A percentile compares a stretch with the other conserved stretches of the same genome.
phyloP scores from a whole-genome alignment of 2,888 invertebrate species.

The Spilarctia lutea region DNA sequence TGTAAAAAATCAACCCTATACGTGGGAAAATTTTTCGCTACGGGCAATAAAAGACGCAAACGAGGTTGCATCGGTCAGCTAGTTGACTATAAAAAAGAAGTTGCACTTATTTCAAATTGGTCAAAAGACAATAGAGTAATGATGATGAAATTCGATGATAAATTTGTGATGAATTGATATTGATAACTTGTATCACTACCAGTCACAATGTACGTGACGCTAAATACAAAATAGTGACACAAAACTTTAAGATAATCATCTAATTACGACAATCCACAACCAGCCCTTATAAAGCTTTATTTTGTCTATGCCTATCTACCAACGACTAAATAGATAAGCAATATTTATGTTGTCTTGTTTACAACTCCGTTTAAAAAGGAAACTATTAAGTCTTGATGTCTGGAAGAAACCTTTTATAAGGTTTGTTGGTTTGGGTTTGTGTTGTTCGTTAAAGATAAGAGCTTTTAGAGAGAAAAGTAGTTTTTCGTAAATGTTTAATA shows the following conservation, averaged over 20 bases:
- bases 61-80: too few relatives aligned
- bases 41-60: too few relatives aligned
- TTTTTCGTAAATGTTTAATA: background rate
- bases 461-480: background rate
- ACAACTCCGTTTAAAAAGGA: background rate
- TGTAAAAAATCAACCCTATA: too few relatives aligned
- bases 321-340: conserved; percentile 40
- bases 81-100: too few relatives aligned
- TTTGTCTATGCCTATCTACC: conserved; percentile 51
- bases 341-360: conserved; percentile 29
- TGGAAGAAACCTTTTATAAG: background rate
- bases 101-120: too few relatives aligned
- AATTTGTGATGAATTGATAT: background rate
- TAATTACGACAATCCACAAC: conserved; percentile 35
- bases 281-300: conserved; percentile 51
- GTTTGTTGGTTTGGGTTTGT: background rate
- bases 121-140: too few relatives aligned
- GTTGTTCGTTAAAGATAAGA: background rate
- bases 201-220: background rate
- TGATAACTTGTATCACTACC: background rate
- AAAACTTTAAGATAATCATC: conserved; percentile 41
- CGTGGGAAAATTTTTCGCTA: too few relatives aligned
- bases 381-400: conserved; percentile 4
- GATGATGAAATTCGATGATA: too few relatives aligned
- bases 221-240: conserved; percentile 29